Percentiles rank a stretch among this genome's conserved stretches.
Conservation (phyloP, 2,888 invertebrate genomes). For the Chymomyza amoena region DNA sequence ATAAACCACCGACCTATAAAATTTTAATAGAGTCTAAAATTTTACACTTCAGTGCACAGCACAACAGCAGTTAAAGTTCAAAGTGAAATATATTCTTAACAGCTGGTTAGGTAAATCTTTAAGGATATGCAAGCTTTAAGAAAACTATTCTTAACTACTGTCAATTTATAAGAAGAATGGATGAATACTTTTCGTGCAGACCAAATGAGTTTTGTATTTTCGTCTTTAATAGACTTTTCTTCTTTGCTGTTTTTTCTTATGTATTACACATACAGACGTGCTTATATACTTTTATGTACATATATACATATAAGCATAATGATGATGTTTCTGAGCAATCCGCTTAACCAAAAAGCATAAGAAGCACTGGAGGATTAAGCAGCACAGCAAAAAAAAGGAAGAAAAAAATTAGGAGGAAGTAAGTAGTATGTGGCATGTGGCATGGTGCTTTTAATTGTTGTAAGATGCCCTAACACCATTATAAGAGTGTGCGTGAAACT, state of each 20-base stretch:
- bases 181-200: not conserved
- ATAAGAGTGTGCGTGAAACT: not conserved
- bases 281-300: not conserved
- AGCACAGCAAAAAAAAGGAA: not conserved
- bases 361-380: not conserved
- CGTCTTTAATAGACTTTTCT: not conserved
- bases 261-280: not conserved
- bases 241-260: not conserved
- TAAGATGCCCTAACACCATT: not conserved
- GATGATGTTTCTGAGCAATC: not conserved
- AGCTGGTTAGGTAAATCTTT: not conserved
- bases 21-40: slow-evolving; percentile 66
- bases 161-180: not conserved
- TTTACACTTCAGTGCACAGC: slow-evolving; percentile 65
- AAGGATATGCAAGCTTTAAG: not conserved
- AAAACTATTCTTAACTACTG: not conserved
- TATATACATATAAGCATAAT: not conserved
- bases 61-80: not conserved
- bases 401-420: not conserved
- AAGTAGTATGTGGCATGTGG: not conserved
- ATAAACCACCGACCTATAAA: slow-evolving; percentile 42
- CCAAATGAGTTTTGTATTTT: not conserved
- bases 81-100: not conserved
- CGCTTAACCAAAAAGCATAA: not conserved
- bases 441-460: not conserved